A percentile compares a stretch with the other conserved stretches of the same genome.
These are phyloP conservation scores for Naso thynnoides DNA, from an alignment of 2,797 vertebrate genomes.

Conservation along the genomic window DNA sequence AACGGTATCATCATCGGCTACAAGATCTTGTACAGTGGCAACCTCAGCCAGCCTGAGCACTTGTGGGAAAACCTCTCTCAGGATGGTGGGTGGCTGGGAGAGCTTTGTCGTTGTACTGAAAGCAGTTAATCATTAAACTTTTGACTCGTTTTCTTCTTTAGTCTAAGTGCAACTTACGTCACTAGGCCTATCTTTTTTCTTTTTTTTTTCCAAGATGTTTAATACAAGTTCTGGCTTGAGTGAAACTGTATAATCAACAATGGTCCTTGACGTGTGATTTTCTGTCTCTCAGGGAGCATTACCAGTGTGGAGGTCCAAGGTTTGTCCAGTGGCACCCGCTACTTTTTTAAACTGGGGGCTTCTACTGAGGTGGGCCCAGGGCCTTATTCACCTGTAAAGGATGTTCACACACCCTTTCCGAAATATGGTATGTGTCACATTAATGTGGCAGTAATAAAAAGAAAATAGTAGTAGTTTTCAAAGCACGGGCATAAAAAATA, in stretches of 20 bases:
- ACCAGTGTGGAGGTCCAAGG: slow-evolving; percentile 91
- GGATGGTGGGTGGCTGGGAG: slow-evolving; percentile 84
- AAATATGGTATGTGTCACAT: slow-evolving; percentile 77
- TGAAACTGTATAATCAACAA: background rate
- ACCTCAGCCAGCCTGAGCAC: slow-evolving; percentile 90
- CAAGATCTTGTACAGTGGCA: slow-evolving; percentile 90
- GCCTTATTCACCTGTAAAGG: slow-evolving; percentile 91
- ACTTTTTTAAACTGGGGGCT: slow-evolving; percentile 96
- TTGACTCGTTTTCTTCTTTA: background rate
- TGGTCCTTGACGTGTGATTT: background rate
- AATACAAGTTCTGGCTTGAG: background rate
- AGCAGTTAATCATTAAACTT: background rate
- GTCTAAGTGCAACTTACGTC: background rate
- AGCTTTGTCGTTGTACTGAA: slow-evolving; percentile 8
- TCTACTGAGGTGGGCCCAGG: slow-evolving; percentile 92
- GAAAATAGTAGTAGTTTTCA: background rate
- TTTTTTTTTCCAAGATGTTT: slow-evolving; percentile 10
- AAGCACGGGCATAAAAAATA: too few species aligned
- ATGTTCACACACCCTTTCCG: slow-evolving; percentile 88
- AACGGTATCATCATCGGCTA: slow-evolving; percentile 94
- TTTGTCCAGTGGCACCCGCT: slow-evolving; percentile 90
- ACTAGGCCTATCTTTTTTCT: background rate
- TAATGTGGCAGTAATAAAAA: too few species aligned
- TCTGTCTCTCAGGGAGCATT: slow-evolving; percentile 86
- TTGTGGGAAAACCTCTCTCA: slow-evolving; percentile 92